Conservation (phyloP, 2,113 vertebrate genomes). For the Odocoileus virginianus region DNA sequence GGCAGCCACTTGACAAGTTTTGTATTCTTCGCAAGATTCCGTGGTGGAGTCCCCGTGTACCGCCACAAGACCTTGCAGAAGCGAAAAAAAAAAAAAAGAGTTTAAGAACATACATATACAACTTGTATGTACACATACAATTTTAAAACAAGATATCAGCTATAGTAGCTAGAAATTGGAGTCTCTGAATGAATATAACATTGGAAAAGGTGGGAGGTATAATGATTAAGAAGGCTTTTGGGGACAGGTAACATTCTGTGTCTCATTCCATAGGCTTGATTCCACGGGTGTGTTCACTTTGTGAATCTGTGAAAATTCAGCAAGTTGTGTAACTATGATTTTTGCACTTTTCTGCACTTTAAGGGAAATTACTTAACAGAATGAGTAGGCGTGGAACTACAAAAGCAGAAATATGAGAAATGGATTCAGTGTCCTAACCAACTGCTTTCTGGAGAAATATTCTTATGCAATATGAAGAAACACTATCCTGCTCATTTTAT, state of each 20-base stretch:
- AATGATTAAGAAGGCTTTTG: not conserved
- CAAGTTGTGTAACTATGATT: not conserved
- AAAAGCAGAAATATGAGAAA: not conserved
- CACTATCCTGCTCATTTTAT: not conserved
- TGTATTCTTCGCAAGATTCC: constrained; percentile 86
- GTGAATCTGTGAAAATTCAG: not conserved
- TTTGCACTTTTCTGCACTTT: not conserved
- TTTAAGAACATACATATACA: not conserved
- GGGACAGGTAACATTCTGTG: not conserved
- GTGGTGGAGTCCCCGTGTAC: constrained; percentile 82
- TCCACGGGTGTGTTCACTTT: not conserved
- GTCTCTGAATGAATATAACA: not conserved
- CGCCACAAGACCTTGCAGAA: constrained; percentile 90
- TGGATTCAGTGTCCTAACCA: not conserved
- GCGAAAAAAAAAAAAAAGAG: fast-evolving
- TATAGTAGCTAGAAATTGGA: not conserved
- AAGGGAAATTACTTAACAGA: not conserved
- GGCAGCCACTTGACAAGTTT: constrained; percentile 94
- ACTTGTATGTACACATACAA: not conserved
- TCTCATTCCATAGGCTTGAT: not conserved
- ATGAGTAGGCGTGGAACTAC: not conserved
- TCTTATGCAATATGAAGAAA: not conserved
- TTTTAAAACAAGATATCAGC: not conserved
- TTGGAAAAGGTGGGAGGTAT: not conserved
- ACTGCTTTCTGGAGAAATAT: not conserved